These are phyloP conservation scores for Ophioderma brevispina DNA, from an alignment of 35 echinoderm and acorn worm genomes.

Conservation along the genomic window DNA sequence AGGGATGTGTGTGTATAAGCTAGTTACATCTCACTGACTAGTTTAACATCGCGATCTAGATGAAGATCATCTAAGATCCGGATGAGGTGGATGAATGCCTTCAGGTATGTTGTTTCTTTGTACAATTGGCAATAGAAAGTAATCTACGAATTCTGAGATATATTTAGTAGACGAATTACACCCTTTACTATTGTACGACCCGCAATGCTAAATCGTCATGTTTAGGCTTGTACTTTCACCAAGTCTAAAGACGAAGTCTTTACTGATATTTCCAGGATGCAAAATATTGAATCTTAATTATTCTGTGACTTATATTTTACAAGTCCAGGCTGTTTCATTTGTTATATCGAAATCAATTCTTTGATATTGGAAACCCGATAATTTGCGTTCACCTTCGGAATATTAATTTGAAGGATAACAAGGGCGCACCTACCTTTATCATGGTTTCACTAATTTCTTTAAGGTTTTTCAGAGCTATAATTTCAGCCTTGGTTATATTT, in stretches of 20 bases:
- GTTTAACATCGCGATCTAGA: too few species aligned
- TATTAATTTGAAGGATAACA: background rate
- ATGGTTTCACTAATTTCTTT: background rate
- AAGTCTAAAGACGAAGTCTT: background rate
- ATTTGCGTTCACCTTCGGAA: background rate
- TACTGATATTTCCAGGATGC: background rate
- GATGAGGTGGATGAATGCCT: too few species aligned
- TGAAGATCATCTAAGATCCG: too few species aligned
- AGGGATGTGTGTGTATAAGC: too few species aligned
- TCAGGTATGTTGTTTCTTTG: background rate
- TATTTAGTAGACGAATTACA: background rate
- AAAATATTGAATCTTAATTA: background rate
- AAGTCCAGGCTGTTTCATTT: background rate
- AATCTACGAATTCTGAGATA: background rate
- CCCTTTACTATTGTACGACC: too few species aligned
- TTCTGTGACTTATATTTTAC: background rate
- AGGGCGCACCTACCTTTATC: background rate
- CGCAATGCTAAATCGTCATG: background rate
- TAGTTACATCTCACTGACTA: too few species aligned
- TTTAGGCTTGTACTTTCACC: background rate
- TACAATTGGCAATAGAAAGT: background rate
- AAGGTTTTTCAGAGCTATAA: background rate
- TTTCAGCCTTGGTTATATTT: too few species aligned
- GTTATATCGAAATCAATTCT: background rate
- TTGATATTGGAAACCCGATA: background rate